Evolutionary conservation across 2,113 vertebrate species (phyloP).

Genomic region (Pluvialis apricaria): DNA sequence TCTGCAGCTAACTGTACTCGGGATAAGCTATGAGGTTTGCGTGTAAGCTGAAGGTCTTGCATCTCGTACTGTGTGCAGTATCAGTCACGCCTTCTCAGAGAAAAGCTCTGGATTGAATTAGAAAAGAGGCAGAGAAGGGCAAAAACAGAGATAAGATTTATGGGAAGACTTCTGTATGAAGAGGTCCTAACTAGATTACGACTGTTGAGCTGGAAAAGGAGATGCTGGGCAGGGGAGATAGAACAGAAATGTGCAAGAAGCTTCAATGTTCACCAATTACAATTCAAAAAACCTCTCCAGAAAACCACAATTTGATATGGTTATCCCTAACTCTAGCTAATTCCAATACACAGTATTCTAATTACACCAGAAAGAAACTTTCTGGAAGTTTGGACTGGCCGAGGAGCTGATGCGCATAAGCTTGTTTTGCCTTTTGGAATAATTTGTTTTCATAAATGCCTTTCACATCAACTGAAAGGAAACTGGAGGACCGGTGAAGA

Average conservation of each 20-base stretch:
- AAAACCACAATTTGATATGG: background rate
- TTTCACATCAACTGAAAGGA: background rate
- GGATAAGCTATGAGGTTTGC: background rate
- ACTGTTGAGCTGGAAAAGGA: background rate
- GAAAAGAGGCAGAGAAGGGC: background rate
- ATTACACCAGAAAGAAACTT: background rate
- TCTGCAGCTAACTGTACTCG: background rate
- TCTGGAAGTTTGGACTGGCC: background rate
- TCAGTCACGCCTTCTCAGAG: background rate
- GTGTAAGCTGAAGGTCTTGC: background rate
- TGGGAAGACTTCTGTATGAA: background rate
- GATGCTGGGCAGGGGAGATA: background rate
- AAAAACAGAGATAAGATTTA: background rate
- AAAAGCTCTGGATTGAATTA: background rate
- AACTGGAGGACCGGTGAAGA: background rate
- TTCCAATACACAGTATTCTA: background rate
- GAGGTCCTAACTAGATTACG: background rate
- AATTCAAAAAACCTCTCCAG: background rate
- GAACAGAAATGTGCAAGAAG: background rate
- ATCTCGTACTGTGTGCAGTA: fast-evolving
- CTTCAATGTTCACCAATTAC: background rate
- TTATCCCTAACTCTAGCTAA: background rate
- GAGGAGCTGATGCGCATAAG: background rate
- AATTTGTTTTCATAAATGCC: background rate
- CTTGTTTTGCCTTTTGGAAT: background rate